Evolutionary conservation across 2,888 invertebrate species (phyloP), one percentile per base, ranked within the genome.

Genomic region (Eledona agricola): DNA sequence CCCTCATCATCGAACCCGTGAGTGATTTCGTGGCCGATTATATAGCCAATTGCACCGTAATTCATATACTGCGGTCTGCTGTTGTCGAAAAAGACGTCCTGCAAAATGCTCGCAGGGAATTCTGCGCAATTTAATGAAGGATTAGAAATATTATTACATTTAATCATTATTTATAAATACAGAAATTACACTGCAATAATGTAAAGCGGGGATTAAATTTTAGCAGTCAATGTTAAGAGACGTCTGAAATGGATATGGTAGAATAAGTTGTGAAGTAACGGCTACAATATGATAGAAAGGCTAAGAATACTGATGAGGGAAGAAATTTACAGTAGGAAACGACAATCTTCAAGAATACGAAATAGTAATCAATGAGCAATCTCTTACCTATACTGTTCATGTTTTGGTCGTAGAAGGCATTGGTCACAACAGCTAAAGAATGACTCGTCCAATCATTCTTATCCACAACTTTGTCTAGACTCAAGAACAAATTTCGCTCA

Each of bases 81-180:
- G 45, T 90, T 89, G 47, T 86, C 88, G 79, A 94, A 96, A 83
- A 95, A 95, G 1, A 88, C 86, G 1, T 93, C 94, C 81, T 95
- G 95, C 1, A 96, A 80, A 58, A 95, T 94, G 58, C 94, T 95
- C 61, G 95, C 95, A 0, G 95, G 94, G 77, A 95, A 93, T 78
- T 93, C 94, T 96, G 78, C 28, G 66, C 59, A 23, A 25, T 9
- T 28, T 43, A 26, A 3, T 12, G 5, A 31, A 31, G 19, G 19
- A 43, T 28, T 10, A 11, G 10, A 28, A 28, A n/a, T n/a, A n/a
- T n/a, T n/a, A n/a, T n/a, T n/a, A n/a, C n/a, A n/a, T n/a, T n/a
- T n/a, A n/a, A n/a, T n/a, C n/a, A n/a, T n/a, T n/a, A n/a, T n/a
- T n/a, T n/a, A n/a, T n/a, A n/a, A n/a, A n/a, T n/a, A n/a, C n/a